phyloP scores from a whole-genome alignment of 2,113 vertebrate species.

The Phalacrocorax pelagicus region DNA sequence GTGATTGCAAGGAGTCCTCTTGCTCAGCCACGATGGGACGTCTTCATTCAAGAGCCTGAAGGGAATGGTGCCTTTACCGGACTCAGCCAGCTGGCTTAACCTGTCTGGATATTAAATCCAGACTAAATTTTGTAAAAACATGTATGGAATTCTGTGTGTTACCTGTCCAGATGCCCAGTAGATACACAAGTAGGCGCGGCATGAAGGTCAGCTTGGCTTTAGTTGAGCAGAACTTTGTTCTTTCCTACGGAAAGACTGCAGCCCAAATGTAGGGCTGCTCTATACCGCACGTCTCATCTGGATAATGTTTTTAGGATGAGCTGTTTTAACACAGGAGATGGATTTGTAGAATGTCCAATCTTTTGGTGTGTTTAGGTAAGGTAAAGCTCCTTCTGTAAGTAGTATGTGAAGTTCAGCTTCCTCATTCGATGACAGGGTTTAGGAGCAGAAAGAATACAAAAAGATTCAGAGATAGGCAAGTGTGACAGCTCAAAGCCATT shows the following conservation, averaged over 20 bases:
- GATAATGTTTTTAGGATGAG: not conserved
- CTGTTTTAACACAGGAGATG: not conserved
- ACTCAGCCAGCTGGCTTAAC: not conserved
- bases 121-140: not conserved
- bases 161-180: not conserved
- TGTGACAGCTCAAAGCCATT: not conserved
- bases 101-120: not conserved
- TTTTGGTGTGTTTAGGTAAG: not conserved
- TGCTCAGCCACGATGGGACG: accelerated
- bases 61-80: not conserved
- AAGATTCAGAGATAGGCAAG: not conserved
- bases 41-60: not conserved
- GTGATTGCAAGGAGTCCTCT: not conserved
- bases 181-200: not conserved
- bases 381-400: not conserved
- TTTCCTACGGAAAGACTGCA: not conserved
- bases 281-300: accelerated
- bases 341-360: not conserved
- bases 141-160: not conserved
- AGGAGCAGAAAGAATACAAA: not conserved
- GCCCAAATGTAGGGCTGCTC: not conserved
- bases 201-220: not conserved
- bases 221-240: not conserved
- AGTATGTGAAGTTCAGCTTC: not conserved
- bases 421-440: not conserved